Percentiles rank a stretch among this genome's conserved stretches.
Evolutionary conservation across 2,113 vertebrate species (phyloP).

Genomic region (Ciconia boyciana): DNA sequence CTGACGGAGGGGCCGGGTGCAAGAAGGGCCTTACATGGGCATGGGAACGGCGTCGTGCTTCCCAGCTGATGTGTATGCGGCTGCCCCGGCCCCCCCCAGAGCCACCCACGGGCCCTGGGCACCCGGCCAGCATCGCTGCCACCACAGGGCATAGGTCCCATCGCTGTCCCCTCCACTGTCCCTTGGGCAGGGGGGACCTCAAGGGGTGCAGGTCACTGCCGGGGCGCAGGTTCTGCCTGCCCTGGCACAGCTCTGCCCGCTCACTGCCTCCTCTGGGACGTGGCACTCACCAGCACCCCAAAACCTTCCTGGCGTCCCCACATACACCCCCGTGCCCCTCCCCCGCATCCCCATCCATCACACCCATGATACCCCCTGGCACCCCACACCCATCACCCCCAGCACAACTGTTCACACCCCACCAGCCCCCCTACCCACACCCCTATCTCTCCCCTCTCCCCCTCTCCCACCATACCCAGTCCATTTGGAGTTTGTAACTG

Average conservation of each 20-base stretch:
- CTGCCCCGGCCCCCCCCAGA: neutral
- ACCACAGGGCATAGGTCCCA: neutral
- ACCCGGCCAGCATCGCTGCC: neutral
- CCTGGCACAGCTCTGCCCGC: neutral
- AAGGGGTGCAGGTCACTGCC: neutral
- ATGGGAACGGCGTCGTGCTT: constrained; percentile 6
- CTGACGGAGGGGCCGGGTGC: neutral
- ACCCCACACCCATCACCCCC: neutral
- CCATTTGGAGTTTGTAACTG: neutral
- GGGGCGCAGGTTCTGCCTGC: neutral
- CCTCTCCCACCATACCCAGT: neutral
- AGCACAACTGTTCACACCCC: neutral
- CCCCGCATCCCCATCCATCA: neutral
- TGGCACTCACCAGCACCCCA: neutral
- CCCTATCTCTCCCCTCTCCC: neutral
- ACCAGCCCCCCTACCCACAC: neutral
- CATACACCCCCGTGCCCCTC: neutral
- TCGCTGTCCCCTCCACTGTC: neutral
- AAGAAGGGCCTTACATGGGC: constrained; percentile 61
- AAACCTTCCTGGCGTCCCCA: neutral
- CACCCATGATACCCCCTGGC: neutral
- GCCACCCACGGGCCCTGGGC: neutral
- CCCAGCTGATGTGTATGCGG: neutral
- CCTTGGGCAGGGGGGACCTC: neutral
- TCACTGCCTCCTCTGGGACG: neutral